These are phyloP conservation scores for Crotalus viridis DNA, from an alignment of 2,113 vertebrate genomes.

Conservation along the genomic window DNA sequence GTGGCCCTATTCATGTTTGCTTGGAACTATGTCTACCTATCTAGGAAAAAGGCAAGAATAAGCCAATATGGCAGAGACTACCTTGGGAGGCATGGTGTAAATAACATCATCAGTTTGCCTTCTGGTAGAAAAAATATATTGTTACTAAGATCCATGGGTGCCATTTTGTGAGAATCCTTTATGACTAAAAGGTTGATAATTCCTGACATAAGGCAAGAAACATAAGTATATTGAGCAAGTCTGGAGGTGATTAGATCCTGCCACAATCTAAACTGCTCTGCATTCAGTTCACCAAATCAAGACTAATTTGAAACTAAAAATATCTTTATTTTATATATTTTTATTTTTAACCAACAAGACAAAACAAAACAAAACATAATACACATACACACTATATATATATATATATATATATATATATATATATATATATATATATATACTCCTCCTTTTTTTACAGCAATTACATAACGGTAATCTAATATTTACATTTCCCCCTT, in stretches of 20 bases:
- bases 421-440: no score
- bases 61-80: background rate
- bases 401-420: no score
- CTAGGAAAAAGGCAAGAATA: background rate
- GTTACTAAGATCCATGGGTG: background rate
- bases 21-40: background rate
- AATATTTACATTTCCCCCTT: no score
- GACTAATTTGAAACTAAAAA: background rate
- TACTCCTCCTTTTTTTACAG: no score
- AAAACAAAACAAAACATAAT: no score
- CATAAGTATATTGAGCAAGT: background rate
- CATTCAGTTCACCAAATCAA: background rate
- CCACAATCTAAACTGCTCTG: background rate
- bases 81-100: background rate
- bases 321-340: background rate
- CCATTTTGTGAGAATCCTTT: background rate
- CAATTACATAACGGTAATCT: no score
- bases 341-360: no score
- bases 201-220: background rate
- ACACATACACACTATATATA: no score
- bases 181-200: background rate
- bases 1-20: background rate
- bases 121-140: background rate
- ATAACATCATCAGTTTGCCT: background rate
- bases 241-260: background rate